Conservation (phyloP, 2,797 vertebrate genomes). For the Labroides dimidiatus region DNA sequence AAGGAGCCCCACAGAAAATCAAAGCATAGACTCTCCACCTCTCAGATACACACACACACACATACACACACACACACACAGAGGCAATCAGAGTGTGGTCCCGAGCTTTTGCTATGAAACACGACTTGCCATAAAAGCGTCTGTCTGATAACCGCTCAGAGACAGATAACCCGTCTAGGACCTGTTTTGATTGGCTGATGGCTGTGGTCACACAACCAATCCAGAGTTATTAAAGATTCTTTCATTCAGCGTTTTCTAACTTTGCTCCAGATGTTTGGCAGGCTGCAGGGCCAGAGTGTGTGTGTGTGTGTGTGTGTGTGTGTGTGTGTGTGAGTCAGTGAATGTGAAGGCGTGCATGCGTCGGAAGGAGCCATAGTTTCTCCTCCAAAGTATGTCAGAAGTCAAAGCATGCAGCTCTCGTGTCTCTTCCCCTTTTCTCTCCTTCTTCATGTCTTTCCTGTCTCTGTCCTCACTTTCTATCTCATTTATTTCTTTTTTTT, state of each 20-base stretch:
- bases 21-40: slow-evolving; percentile 26
- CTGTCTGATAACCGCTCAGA: slow-evolving; percentile 71
- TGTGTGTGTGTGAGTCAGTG: slow-evolving; percentile 31
- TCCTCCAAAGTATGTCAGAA: slow-evolving; percentile 68
- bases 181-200: slow-evolving; percentile 79
- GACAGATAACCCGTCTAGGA: slow-evolving; percentile 76
- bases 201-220: slow-evolving; percentile 73
- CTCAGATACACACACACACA: slow-evolving; percentile 37
- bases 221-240: slow-evolving; percentile 82
- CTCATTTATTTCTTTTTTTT: slow-evolving; percentile 20
- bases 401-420: slow-evolving; percentile 59
- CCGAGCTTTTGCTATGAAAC: slow-evolving; percentile 52
- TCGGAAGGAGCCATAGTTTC: slow-evolving; percentile 59
- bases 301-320: slow-evolving; percentile 37
- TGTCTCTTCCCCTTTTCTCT: slow-evolving; percentile 24
- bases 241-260: slow-evolving; percentile 82
- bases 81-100: slow-evolving; percentile 55
- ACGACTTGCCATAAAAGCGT: slow-evolving; percentile 66
- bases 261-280: slow-evolving; percentile 85
- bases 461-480: slow-evolving; percentile 9
- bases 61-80: slow-evolving; percentile 16
- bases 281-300: slow-evolving; percentile 51
- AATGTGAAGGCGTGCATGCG: slow-evolving; percentile 48
- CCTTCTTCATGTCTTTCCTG: slow-evolving; percentile 2
- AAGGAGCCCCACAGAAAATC: slow-evolving; percentile 39